These are phyloP conservation scores for Onychostoma macrolepis DNA, from an alignment of 2,113 vertebrate species.

Conservation along the genomic window DNA sequence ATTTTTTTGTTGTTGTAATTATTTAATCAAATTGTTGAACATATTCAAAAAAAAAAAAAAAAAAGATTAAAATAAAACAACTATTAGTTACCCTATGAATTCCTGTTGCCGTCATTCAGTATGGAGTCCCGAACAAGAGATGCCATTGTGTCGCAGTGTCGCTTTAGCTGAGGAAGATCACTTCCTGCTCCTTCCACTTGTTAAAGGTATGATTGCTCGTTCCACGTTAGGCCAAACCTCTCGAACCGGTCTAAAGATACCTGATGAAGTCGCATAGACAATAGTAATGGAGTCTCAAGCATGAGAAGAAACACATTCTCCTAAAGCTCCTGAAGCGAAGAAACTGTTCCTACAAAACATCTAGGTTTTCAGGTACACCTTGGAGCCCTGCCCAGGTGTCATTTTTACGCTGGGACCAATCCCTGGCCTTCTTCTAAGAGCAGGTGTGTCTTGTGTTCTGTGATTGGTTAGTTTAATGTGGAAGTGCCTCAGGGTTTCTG, in stretches of 20 bases:
- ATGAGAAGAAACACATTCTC: constrained; percentile 67
- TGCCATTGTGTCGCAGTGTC: constrained; percentile 61
- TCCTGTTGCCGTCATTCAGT: constrained; percentile 36
- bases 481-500: constrained; percentile 53
- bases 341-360: constrained; percentile 74
- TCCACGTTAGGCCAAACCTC: constrained; percentile 35
- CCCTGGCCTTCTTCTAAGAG: constrained; percentile 61
- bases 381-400: constrained; percentile 84
- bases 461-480: constrained; percentile 73
- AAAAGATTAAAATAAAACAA: constrained; percentile 2
- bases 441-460: constrained; percentile 84
- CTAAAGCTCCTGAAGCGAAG: constrained; percentile 77
- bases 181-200: constrained; percentile 62
- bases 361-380: constrained; percentile 86
- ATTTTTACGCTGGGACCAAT: constrained; percentile 78
- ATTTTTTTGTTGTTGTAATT: too few relatives aligned
- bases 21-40: background rate
- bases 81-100: constrained; percentile 58
- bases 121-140: constrained; percentile 57
- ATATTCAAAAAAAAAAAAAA: constrained; percentile 22
- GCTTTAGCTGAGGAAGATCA: constrained; percentile 44
- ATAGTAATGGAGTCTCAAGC: constrained; percentile 42
- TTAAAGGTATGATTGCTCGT: constrained; percentile 49
- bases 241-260: constrained; percentile 25
- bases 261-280: constrained; percentile 33